A percentile compares a stretch with the other conserved stretches of the same genome.
phyloP scores from a whole-genome alignment of 2,888 invertebrate genomes.

The Nomada hirtipes region DNA sequence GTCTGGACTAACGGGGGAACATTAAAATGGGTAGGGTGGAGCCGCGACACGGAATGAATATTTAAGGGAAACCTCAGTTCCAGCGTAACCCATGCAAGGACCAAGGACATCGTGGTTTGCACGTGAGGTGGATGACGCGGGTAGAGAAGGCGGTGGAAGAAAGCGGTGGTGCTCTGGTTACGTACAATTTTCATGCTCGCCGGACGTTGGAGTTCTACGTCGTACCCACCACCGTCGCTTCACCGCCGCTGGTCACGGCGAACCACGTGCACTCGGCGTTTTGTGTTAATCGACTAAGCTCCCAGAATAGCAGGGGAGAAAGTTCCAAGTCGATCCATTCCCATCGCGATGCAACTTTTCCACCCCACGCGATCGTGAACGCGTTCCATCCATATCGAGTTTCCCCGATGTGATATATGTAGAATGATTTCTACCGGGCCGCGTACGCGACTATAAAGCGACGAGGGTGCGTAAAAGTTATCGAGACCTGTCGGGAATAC shows the following conservation, averaged over 20 bases:
- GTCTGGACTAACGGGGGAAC: constrained; percentile 73
- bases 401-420: constrained; percentile 64
- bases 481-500: constrained; percentile 34
- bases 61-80: constrained; percentile 77
- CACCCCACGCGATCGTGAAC: neutral
- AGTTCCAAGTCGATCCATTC: constrained; percentile 34
- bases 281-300: constrained; percentile 71
- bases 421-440: constrained; percentile 55
- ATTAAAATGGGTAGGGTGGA: constrained; percentile 72
- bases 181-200: constrained; percentile 58
- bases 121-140: constrained; percentile 58
- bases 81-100: constrained; percentile 52
- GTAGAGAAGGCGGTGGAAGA: constrained; percentile 41
- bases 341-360: constrained; percentile 12
- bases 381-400: constrained; percentile 54
- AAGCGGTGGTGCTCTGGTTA: constrained; percentile 27
- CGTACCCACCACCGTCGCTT: neutral
- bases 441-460: constrained; percentile 44
- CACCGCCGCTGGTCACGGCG: constrained; percentile 13
- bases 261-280: constrained; percentile 39
- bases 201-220: constrained; percentile 32
- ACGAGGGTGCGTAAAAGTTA: constrained; percentile 57
- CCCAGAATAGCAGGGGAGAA: constrained; percentile 15
- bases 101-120: constrained; percentile 58
- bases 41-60: constrained; percentile 77